A percentile compares a stretch with the other conserved stretches of the same genome.
These are phyloP conservation scores for Antitype chi DNA, from an alignment of 2,888 invertebrate species.

Conservation along the genomic window DNA sequence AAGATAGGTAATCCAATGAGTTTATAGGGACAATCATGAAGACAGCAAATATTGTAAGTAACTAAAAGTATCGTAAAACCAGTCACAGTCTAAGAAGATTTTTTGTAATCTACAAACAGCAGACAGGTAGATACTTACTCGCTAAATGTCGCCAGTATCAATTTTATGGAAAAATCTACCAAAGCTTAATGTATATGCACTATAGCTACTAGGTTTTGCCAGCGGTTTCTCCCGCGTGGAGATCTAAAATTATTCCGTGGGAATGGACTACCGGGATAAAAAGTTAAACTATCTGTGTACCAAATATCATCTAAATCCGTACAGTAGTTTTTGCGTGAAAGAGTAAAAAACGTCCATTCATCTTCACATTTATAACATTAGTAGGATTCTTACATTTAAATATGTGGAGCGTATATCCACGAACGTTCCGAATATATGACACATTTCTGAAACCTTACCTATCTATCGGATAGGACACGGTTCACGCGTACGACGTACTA, in stretches of 20 bases:
- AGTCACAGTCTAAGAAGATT: neutral
- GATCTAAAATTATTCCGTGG: too few species aligned
- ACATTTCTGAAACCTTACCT: conserved; percentile 37
- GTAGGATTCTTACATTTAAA: too few species aligned
- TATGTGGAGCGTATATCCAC: conserved; percentile 10
- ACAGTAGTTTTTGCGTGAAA: too few species aligned
- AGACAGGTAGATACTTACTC: too few species aligned
- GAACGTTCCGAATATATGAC: conserved; percentile 29
- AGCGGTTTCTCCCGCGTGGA: too few species aligned
- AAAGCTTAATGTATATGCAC: neutral
- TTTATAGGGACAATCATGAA: neutral
- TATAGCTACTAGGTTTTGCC: too few species aligned
- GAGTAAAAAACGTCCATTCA: too few species aligned
- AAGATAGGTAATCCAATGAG: conserved; percentile 11
- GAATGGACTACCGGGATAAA: too few species aligned
- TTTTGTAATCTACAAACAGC: neutral
- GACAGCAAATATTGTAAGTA: neutral
- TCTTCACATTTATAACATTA: too few species aligned
- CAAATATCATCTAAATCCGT: too few species aligned
- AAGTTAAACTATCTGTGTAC: too few species aligned
- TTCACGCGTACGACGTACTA: conserved; percentile 15
- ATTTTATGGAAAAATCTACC: neutral
- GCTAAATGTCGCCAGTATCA: neutral
- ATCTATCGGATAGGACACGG: conserved; percentile 28
- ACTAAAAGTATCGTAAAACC: neutral